Evolutionary conservation across 2,888 invertebrate species (phyloP).

Genomic region (Linnaemya vulpina): DNA sequence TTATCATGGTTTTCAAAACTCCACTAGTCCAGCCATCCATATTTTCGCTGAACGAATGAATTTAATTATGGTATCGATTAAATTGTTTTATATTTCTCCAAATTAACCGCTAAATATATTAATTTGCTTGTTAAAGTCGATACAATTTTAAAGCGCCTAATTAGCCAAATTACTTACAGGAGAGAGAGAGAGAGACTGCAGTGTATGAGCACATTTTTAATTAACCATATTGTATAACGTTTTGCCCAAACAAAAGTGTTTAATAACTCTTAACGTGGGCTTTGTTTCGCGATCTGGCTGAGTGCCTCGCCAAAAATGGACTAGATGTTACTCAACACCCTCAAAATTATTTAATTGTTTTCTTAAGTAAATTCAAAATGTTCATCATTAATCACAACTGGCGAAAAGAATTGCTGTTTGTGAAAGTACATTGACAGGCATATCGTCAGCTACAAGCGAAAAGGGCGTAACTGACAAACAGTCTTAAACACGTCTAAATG

Average conservation of each 20-base stretch:
- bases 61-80: slow-evolving; percentile 27
- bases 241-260: slow-evolving; percentile 30
- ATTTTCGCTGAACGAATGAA: slow-evolving; percentile 36
- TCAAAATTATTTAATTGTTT: not conserved
- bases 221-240: slow-evolving; percentile 12
- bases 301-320: slow-evolving; percentile 28
- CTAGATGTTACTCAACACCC: slow-evolving; percentile 35
- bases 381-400: not conserved
- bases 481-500: too few species aligned
- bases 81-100: slow-evolving; percentile 13
- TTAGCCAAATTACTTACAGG: not conserved
- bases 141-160: slow-evolving; percentile 19
- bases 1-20: slow-evolving; percentile 33
- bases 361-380: not conserved
- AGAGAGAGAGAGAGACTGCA: too few species aligned
- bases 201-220: too few species aligned
- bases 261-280: slow-evolving; percentile 25
- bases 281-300: slow-evolving; percentile 26
- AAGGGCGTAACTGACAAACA: too few species aligned
- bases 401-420: not conserved
- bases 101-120: slow-evolving; percentile 22
- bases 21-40: not conserved
- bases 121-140: slow-evolving; percentile 8
- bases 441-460: too few species aligned
- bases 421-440: not conserved